These are phyloP conservation scores for Paraescarpia echinospica DNA, from an alignment of 1,140 invertebrate genomes.

Conservation along the genomic window DNA sequence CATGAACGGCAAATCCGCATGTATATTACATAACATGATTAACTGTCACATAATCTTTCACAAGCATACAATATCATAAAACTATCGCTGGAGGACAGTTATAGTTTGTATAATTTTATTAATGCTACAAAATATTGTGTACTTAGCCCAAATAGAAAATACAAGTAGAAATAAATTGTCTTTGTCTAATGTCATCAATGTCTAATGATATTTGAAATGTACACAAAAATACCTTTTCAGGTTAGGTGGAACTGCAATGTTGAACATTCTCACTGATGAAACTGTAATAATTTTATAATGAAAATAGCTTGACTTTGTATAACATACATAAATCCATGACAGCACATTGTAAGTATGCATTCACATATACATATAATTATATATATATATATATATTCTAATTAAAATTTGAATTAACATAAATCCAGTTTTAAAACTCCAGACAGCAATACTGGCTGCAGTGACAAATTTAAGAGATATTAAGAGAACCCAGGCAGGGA, in stretches of 20 bases:
- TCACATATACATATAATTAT: not conserved
- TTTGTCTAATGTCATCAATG: not conserved
- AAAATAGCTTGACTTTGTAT: not conserved
- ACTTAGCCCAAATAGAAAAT: no score
- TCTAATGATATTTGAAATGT: not conserved
- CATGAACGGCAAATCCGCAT: not conserved
- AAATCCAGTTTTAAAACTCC: not conserved
- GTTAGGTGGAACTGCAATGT: not conserved
- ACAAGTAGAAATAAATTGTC: not conserved
- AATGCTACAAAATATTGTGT: no score
- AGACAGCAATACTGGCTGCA: not conserved
- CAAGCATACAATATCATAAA: not conserved
- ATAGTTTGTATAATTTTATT: not conserved
- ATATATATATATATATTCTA: no score
- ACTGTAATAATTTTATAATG: not conserved
- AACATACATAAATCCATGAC: not conserved
- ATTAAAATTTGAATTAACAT: not conserved
- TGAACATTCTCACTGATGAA: not conserved
- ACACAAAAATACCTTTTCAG: not conserved
- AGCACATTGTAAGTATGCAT: not conserved
- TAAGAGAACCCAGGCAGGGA: not conserved
- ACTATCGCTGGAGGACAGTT: no score
- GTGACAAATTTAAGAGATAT: not conserved
- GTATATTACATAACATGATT: not conserved
- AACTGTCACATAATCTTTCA: not conserved